These are phyloP conservation scores for Brachionus plicatilis DNA, from an alignment of 1,140 invertebrate genomes.

Conservation along the genomic window DNA sequence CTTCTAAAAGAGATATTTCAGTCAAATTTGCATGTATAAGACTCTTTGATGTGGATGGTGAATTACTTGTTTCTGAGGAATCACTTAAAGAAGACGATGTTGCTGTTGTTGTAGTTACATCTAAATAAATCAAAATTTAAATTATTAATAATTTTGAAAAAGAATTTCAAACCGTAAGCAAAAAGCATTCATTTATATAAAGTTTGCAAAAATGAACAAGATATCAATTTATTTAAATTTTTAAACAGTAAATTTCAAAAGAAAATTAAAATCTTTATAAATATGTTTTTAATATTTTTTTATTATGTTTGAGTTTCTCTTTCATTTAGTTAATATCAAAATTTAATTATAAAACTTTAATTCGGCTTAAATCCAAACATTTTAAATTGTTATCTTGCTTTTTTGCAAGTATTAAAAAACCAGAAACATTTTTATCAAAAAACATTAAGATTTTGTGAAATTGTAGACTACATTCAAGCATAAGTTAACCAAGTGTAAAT, in stretches of 20 bases:
- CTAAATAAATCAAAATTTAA: not conserved
- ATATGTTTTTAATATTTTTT: too few relatives aligned
- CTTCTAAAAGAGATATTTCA: not conserved
- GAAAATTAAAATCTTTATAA: too few relatives aligned
- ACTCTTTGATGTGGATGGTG: not conserved
- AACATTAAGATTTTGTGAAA: not conserved
- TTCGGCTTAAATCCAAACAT: not conserved
- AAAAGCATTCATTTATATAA: not conserved
- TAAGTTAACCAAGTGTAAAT: not conserved
- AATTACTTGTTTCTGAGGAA: not conserved
- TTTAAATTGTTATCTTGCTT: not conserved
- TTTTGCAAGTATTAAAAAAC: not conserved
- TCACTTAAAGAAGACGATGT: constrained; percentile 4
- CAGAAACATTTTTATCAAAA: not conserved
- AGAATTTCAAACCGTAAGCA: not conserved
- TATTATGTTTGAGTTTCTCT: too few relatives aligned
- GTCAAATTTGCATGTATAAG: constrained; percentile 11
- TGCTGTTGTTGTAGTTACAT: constrained; percentile 10
- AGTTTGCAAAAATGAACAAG: not conserved
- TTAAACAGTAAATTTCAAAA: too few relatives aligned
- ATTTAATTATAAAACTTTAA: too few relatives aligned
- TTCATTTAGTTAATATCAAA: too few relatives aligned
- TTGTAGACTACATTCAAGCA: not conserved
- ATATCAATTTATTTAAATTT: not conserved
- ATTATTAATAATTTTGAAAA: not conserved